A percentile compares a stretch with the other conserved stretches of the same genome.
Evolutionary conservation across 2,888 invertebrate species (phyloP).

Genomic region (Idaea biselata): DNA sequence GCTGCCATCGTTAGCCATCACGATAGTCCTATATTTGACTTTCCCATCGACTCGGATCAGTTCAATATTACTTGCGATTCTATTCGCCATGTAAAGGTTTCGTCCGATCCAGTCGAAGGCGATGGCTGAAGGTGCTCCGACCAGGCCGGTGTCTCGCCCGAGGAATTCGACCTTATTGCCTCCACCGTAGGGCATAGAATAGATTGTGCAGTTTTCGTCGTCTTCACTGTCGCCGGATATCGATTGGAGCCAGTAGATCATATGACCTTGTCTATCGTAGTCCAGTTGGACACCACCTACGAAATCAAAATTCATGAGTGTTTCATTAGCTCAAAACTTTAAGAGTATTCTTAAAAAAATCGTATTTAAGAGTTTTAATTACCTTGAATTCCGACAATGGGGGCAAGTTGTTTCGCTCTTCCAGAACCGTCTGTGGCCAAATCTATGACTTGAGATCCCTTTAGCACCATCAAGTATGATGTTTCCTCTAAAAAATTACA

Average conservation of each 20-base stretch:
- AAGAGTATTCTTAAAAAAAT: neutral
- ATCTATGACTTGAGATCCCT: constrained; percentile 94
- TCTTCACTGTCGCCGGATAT: constrained; percentile 84
- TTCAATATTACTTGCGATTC: constrained; percentile 94
- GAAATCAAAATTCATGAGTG: constrained; percentile 38
- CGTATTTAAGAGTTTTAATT: constrained; percentile 9
- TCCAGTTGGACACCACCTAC: constrained; percentile 92
- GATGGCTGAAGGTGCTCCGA: constrained; percentile 93
- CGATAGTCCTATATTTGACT: constrained; percentile 89
- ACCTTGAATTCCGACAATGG: constrained; percentile 90
- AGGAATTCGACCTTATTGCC: constrained; percentile 88
- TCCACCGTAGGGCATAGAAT: constrained; percentile 90
- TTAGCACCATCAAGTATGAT: constrained; percentile 93
- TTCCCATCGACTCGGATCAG: constrained; percentile 92
- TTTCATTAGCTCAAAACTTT: neutral
- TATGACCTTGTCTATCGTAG: constrained; percentile 92
- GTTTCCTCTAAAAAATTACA: constrained; percentile 84
- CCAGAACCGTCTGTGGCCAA: constrained; percentile 88
- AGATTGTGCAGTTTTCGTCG: constrained; percentile 92
- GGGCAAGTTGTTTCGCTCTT: constrained; percentile 89
- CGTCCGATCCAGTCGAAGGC: constrained; percentile 98
- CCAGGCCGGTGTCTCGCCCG: constrained; percentile 90
- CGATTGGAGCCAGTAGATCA: constrained; percentile 92
- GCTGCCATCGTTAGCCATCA: constrained; percentile 94
- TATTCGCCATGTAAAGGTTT: constrained; percentile 96